Conservation (phyloP, 2,113 vertebrate genomes). For the Scolopax mira region DNA sequence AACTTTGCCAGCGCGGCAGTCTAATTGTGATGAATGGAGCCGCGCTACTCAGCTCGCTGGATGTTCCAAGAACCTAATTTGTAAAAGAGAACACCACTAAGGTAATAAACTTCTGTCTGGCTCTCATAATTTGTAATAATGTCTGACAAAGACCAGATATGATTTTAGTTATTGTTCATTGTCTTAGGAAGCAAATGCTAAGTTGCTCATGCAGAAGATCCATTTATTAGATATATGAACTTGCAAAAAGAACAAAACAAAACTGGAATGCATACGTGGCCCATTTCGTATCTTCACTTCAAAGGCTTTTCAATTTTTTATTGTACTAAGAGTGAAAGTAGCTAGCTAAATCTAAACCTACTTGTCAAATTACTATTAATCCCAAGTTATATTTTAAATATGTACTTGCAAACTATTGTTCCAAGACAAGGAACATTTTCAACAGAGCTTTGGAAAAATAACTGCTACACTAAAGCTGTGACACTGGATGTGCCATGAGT, state of each 20-base stretch:
- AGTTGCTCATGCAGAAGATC: conserved; percentile 26
- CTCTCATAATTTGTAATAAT: conserved; percentile 56
- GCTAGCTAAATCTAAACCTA: background rate
- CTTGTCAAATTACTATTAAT: background rate
- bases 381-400: background rate
- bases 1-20: background rate
- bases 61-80: conserved; percentile 47
- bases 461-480: background rate
- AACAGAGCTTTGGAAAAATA: background rate
- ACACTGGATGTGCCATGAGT: background rate
- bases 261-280: background rate
- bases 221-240: conserved; percentile 50
- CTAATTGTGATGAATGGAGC: conserved; percentile 52
- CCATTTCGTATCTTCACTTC: background rate
- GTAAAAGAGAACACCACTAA: conserved; percentile 5
- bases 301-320: background rate
- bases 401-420: background rate
- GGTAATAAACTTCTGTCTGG: conserved; percentile 45
- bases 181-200: conserved; percentile 45
- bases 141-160: conserved; percentile 44
- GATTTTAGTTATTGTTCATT: conserved; percentile 44
- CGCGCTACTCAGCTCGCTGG: background rate
- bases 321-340: background rate
- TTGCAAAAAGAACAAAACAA: conserved; percentile 24
- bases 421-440: background rate